A percentile compares a stretch with the other conserved stretches of the same genome.
These are phyloP conservation scores for Strix aluco DNA, from an alignment of 2,113 vertebrate genomes.

Conservation along the genomic window DNA sequence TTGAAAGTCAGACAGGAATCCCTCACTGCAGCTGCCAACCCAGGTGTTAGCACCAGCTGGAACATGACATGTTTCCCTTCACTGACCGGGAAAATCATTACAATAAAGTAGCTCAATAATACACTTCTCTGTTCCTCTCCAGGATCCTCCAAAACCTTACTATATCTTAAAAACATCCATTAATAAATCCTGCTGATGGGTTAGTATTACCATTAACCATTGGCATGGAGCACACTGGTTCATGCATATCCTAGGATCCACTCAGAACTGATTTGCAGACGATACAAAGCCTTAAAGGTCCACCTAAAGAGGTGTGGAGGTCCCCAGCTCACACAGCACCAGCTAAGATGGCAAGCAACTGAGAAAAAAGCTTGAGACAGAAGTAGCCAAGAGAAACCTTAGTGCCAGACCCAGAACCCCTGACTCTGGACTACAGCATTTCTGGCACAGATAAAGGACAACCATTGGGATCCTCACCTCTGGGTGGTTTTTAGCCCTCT, in stretches of 20 bases:
- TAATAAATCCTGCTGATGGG: background rate
- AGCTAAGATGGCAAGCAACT: background rate
- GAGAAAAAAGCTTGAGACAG: background rate
- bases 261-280: background rate
- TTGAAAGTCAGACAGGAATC: background rate
- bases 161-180: background rate
- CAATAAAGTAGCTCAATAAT: background rate
- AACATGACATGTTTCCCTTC: background rate
- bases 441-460: background rate
- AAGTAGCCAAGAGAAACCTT: background rate
- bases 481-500: background rate
- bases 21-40: background rate
- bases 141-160: background rate
- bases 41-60: background rate
- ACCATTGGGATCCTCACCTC: background rate
- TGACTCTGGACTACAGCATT: background rate
- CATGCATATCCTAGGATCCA: background rate
- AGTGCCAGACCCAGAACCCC: background rate
- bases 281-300: background rate
- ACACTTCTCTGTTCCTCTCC: background rate
- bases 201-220: background rate
- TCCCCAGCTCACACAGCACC: background rate
- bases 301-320: background rate
- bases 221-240: background rate
- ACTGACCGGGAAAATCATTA: background rate